Base-by-base conservation (phyloP, 2,113 vertebrate genomes). In the Corvus hawaiiensis region DNA sequence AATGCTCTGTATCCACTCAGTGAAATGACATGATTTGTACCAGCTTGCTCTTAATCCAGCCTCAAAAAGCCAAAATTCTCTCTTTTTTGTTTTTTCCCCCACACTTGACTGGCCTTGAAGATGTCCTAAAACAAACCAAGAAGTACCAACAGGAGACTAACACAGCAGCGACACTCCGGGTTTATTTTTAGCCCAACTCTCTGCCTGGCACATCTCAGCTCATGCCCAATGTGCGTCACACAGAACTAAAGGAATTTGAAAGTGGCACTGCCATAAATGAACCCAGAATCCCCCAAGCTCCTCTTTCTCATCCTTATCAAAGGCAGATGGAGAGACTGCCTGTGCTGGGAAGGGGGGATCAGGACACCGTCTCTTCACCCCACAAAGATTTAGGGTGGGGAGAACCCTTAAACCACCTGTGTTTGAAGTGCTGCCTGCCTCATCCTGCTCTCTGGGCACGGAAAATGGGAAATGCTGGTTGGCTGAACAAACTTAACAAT, bases 161-260 rank as follows among this genome's bases (percentile, higher is more conserved):
- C 23, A 41, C 52, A 63, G 69, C 76, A 84, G 76, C 3, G 4
- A 49, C 4, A 5, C 63, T 54, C 32, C 0, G 1, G n/a, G 56
- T 63, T 92, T 94, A 90, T 94, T 94, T 96, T 90, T 88, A 94
- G 86, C 49, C 73, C 67, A 41, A 2, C 52, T 62, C 58, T 54
- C 46, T 2, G 27, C 56, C 92, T 75, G 87, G 69, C 22, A 54
- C 14, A 4, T 58, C 89, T 86, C 41, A 1, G 56, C 66, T 77
- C 6, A 0, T 73, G 63, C 52, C 43, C 15, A 0, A 7, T 8
- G 62, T 85, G 55, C 22, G 5, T 77, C 90, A 92, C 63, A 44
- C 28, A 66, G 58, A 62, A 54, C 76, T 89, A 82, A 83, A 92
- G 68, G 76, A 76, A 85, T 89, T 1, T 67, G 55, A 46, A 79